These are phyloP conservation scores for Neolamprologus fasciatus DNA, from an alignment of 2,113 vertebrate species.

Conservation along the genomic window DNA sequence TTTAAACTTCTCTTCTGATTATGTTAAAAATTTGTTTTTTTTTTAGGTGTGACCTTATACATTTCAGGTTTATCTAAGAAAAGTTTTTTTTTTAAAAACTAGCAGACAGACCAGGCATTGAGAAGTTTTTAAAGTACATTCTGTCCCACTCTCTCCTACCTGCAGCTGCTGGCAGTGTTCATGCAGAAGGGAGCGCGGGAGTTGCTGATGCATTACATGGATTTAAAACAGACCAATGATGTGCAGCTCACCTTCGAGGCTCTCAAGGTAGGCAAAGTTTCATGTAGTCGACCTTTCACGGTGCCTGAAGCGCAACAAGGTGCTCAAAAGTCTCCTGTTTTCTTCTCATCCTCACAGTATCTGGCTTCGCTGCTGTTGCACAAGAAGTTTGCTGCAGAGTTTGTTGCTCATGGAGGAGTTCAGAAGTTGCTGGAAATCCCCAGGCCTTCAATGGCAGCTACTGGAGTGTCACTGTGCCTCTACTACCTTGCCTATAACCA, in stretches of 20 bases:
- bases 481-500: constrained; percentile 99
- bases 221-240: constrained; percentile 93
- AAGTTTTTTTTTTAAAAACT: not conserved
- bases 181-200: constrained; percentile 97
- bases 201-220: constrained; percentile 96
- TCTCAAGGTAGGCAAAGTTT: constrained; percentile 79
- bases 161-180: constrained; percentile 90
- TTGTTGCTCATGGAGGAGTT: constrained; percentile 96
- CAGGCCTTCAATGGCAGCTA: constrained; percentile 96
- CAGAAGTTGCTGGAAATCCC: constrained; percentile 96
- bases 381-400: constrained; percentile 98
- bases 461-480: constrained; percentile 95
- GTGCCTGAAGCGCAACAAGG: not conserved
- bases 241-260: constrained; percentile 97
- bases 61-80: not conserved
- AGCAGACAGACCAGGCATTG: not conserved
- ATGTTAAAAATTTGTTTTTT: rapidly evolving
- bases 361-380: constrained; percentile 95
- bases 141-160: not conserved
- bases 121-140: not conserved
- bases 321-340: not conserved
- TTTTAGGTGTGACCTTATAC: not conserved
- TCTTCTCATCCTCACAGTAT: constrained; percentile 69
- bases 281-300: not conserved
- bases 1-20: not conserved